phyloP scores from a whole-genome alignment of 2,888 invertebrate species.

The Harmothoe impar region DNA sequence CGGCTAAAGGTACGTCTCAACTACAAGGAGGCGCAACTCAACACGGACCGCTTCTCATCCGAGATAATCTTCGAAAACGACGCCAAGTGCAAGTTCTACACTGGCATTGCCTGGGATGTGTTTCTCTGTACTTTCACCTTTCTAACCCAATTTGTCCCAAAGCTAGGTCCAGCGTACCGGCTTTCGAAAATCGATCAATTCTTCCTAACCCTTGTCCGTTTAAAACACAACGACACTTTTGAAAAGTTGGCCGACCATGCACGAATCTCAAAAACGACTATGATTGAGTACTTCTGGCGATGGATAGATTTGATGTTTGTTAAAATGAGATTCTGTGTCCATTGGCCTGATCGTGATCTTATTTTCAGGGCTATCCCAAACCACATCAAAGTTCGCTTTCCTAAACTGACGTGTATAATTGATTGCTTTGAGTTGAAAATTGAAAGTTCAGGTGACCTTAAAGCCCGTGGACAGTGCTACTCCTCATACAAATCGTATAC shows the following conservation, averaged over 20 bases:
- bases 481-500: slow-evolving; percentile 28
- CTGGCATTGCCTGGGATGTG: not conserved
- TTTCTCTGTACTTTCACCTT: not conserved
- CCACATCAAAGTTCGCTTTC: not conserved
- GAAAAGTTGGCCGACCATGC: not conserved
- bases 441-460: not conserved
- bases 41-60: not conserved
- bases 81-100: not conserved
- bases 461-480: not conserved
- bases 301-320: slow-evolving; percentile 21
- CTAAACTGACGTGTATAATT: slow-evolving; percentile 49
- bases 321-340: not conserved
- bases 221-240: not conserved
- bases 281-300: not conserved
- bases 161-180: not conserved
- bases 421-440: slow-evolving; percentile 60
- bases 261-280: not conserved
- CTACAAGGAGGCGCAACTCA: not conserved
- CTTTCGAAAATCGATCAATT: not conserved
- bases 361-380: not conserved
- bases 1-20: not conserved
- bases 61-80: not conserved
- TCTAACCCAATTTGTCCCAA: not conserved
- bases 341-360: slow-evolving; percentile 48
- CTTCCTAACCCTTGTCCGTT: not conserved